Evolutionary conservation across 2,797 vertebrate genomes (phyloP), one percentile per base, ranked within the genome.

Genomic region (Microhierax caerulescens): DNA sequence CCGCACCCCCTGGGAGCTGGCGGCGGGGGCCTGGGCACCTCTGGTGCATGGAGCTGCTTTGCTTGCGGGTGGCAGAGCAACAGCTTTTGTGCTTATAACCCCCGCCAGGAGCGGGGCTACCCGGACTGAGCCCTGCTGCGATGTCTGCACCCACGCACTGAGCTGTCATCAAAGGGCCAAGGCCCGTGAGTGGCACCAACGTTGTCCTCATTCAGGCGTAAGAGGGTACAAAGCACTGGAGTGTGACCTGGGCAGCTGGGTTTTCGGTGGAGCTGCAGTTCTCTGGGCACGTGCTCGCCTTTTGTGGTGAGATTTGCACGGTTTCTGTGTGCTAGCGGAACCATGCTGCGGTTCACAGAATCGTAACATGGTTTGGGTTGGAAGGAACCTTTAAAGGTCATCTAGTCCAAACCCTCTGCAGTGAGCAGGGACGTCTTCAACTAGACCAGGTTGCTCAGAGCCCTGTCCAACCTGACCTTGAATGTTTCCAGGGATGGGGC

Each of bases 101-200:
- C 13, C n/a, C 1, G 3, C 7, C 11, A 34, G 39, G 28, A n/a
- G 21, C 13, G 14, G 15, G 19, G 12, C 27, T 59, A 18, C 32
- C 36, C 28, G 14, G 14, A 9, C 21, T 20, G 60, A 84, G 21
- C 50, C 54, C 53, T 27, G 48, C n/a, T 34, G 1, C 4, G 24
- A 7, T 13, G 25, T n/a, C 48, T 63, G 13, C 7, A 12, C 24
- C 15, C 28, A 24, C 36, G 15, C 1, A 1, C 41, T 23, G 27
- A 14, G 39, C 32, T 3, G 1, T 27, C 54, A 39, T 24, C 22
- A 36, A 65, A 53, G 9, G 25, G 34, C 9, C 0, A 0, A 64
- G 43, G n/a, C 25, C 1, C 9, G 11, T 0, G 1, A 23, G 43
- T 39, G 28, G 43, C 43, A 36, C 43, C 39, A 8, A 12, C 2